These are phyloP conservation scores for Parnassius glacialis DNA, from an alignment of 2,888 invertebrate species.

Conservation along the genomic window DNA sequence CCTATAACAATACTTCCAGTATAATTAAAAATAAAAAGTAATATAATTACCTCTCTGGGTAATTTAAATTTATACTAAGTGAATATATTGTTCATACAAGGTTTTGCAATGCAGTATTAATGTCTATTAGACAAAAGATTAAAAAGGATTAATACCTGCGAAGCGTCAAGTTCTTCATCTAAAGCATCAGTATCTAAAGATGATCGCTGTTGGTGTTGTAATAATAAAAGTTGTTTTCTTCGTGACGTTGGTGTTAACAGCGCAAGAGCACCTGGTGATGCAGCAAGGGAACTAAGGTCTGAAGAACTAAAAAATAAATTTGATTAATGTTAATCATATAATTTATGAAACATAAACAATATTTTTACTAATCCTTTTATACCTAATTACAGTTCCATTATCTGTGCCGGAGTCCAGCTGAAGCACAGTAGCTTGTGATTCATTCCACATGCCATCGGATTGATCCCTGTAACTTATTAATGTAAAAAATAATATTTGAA, in stretches of 20 bases:
- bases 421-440: conserved; percentile 91
- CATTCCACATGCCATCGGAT: conserved; percentile 94
- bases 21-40: too few relatives aligned
- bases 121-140: background rate
- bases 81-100: too few relatives aligned
- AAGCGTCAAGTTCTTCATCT: conserved; percentile 85
- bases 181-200: conserved; percentile 92
- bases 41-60: too few relatives aligned
- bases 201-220: conserved; percentile 92
- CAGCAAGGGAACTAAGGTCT: conserved; percentile 75
- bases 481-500: background rate
- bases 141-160: conserved; percentile 62
- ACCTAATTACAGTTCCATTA: conserved; percentile 82
- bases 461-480: conserved; percentile 81
- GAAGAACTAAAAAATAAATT: conserved; percentile 59
- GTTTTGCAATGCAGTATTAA: too few relatives aligned
- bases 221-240: conserved; percentile 86
- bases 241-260: conserved; percentile 89
- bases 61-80: too few relatives aligned
- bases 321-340: background rate
- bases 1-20: too few relatives aligned
- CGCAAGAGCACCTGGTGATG: conserved; percentile 79
- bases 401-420: conserved; percentile 87
- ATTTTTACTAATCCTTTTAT: conserved; percentile 17
- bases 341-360: background rate